Base-by-base conservation (phyloP, 2,797 vertebrate species). In the Lithobates pipiens region DNA sequence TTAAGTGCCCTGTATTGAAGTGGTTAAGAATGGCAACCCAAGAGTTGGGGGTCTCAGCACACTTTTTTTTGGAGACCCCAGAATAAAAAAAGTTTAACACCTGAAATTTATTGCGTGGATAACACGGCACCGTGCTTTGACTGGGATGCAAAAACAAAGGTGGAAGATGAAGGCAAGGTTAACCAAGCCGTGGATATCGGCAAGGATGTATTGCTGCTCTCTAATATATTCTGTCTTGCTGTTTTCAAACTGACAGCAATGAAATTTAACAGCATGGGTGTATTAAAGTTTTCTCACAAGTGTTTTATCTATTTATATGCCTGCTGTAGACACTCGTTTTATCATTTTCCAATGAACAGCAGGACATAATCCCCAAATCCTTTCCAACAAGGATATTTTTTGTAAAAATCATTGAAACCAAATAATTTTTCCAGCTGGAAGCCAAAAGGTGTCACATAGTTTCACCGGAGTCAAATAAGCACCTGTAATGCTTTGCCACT, bases 361-460 rank as follows among this genome's bases (percentile, higher is more conserved):
- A 81, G 75, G 81, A 89, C 80, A n/a, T 84, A 90, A 88, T 77
- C 75, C 69, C 80, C 89, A 88, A 77, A 81, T 70, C 89, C 88
- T 91, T 92, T 79, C 80, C 82, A 88, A 50, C 32, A 80, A 50
- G n/a, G 73, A 72, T 89, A 85, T 82, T 78, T 77, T 39, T 84
- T 88, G 85, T 82, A 90, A 89, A 89, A 88, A 86, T 85, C 23
- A 78, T 83, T 25, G 78, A 89, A 89, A 83, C 69, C 39, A 1
- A 0, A 88, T 90, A 82, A 80, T 90, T 91, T 91, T 92, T 92
- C 81, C 83, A 91, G 80, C 76, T 90, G 87, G 88, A 88, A 92
- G 88, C 88, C 84, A 81, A 88, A 90, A 88, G 76, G 29, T 88
- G 82, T 88, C 86, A 89, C 79, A 93, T 91, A 90, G 84, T 91